Conservation (phyloP, 2,888 invertebrate genomes). For the Melanotus villosus region DNA sequence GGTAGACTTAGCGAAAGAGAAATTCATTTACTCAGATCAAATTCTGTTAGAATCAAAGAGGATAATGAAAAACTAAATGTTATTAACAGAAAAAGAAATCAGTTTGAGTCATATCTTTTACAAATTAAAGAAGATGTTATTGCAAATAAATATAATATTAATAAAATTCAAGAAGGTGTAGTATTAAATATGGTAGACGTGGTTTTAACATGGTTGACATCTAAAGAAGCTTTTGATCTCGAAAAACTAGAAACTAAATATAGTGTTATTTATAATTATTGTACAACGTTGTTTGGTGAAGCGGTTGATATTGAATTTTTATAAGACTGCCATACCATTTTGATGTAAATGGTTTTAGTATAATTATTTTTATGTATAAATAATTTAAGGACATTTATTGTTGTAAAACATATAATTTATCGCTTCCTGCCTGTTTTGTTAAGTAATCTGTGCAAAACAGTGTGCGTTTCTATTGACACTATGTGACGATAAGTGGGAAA, state of each 20-base stretch:
- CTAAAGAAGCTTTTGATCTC: neutral
- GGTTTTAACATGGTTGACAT: neutral
- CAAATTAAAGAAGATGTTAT: neutral
- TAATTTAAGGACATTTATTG: too few relatives aligned
- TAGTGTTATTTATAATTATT: neutral
- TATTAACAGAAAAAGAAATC: slow-evolving; percentile 1
- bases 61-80: slow-evolving; percentile 2
- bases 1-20: slow-evolving; percentile 98
- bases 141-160: neutral
- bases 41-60: neutral
- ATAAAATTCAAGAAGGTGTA: neutral
- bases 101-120: neutral
- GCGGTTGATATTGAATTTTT: too few relatives aligned
- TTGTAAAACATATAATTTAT: too few relatives aligned
- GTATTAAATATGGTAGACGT: slow-evolving; percentile 5
- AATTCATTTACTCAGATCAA: slow-evolving; percentile 69
- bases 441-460: too few relatives aligned
- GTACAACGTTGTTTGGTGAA: neutral
- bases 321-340: too few relatives aligned
- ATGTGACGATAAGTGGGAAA: too few relatives aligned
- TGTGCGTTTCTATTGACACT: too few relatives aligned
- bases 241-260: neutral
- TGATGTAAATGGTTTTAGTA: too few relatives aligned
- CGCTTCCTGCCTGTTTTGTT: too few relatives aligned
- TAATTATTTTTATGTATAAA: too few relatives aligned